These are phyloP conservation scores for Cochlearius cochlearius DNA, from an alignment of 2,113 vertebrate genomes.

Conservation along the genomic window DNA sequence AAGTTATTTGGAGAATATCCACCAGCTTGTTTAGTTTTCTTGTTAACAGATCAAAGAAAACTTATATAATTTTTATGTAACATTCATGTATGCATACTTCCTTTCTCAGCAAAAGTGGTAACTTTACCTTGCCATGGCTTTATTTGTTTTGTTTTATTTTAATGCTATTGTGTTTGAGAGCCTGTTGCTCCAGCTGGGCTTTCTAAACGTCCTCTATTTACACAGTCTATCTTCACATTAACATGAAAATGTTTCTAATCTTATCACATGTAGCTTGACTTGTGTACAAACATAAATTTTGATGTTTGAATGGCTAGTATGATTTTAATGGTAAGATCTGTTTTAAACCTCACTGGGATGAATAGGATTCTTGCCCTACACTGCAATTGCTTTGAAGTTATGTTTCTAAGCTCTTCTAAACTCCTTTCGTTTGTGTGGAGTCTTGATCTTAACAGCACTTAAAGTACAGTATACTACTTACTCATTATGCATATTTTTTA, in stretches of 20 bases:
- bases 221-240: background rate
- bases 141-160: slow-evolving; percentile 11
- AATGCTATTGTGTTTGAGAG: background rate
- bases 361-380: background rate
- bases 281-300: background rate
- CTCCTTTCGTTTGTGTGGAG: background rate
- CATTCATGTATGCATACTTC: slow-evolving; percentile 30
- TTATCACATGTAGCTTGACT: background rate
- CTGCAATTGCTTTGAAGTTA: background rate
- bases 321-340: background rate
- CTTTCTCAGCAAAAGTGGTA: slow-evolving; percentile 10
- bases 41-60: slow-evolving; percentile 35
- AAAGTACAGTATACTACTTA: background rate
- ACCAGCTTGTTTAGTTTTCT: slow-evolving; percentile 27
- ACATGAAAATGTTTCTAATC: background rate
- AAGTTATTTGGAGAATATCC: slow-evolving; percentile 27
- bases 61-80: slow-evolving; percentile 4
- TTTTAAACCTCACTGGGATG: background rate
- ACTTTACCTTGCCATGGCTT: background rate
- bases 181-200: background rate
- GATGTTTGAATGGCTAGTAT: background rate
- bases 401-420: background rate
- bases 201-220: background rate
- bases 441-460: background rate
- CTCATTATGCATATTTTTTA: background rate